A percentile compares a stretch with the other conserved stretches of the same genome.
Conservation (phyloP, 2,797 vertebrate genomes). For the Anabacerthia variegaticeps region DNA sequence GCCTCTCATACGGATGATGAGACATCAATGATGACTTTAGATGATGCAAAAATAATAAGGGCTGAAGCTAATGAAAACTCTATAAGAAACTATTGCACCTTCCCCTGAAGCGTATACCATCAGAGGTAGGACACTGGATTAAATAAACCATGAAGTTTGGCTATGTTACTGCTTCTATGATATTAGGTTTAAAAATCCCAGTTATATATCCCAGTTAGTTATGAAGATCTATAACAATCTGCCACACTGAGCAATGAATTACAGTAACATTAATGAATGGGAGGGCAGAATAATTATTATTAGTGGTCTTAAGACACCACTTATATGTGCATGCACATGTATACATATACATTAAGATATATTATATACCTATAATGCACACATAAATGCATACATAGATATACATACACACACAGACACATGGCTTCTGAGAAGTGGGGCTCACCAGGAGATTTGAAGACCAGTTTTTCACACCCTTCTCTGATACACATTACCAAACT, state of each 20-base stretch:
- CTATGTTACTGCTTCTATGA: not conserved
- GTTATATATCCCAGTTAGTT: not conserved
- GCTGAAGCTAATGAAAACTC: not conserved
- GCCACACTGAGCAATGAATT: not conserved
- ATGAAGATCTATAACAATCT: not conserved
- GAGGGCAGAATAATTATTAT: not conserved
- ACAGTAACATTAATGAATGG: not conserved
- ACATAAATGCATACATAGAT: not conserved
- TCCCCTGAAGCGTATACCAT: conserved; percentile 33
- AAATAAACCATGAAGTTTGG: not conserved
- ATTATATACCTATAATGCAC: not conserved
- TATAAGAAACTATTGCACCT: conserved; percentile 35
- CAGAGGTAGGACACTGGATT: conserved; percentile 31
- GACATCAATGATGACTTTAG: not conserved
- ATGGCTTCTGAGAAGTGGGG: not conserved
- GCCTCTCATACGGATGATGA: not conserved
- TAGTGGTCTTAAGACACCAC: not conserved
- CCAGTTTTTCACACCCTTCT: conserved; percentile 34
- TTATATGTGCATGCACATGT: not conserved
- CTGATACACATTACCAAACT: not conserved
- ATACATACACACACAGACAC: not conserved
- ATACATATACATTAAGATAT: not conserved
- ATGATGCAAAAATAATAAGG: not conserved
- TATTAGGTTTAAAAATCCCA: not conserved
- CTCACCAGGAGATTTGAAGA: not conserved